Evolutionary conservation across 2,888 invertebrate genomes (phyloP).

Genomic region (Esperia sulphurella): DNA sequence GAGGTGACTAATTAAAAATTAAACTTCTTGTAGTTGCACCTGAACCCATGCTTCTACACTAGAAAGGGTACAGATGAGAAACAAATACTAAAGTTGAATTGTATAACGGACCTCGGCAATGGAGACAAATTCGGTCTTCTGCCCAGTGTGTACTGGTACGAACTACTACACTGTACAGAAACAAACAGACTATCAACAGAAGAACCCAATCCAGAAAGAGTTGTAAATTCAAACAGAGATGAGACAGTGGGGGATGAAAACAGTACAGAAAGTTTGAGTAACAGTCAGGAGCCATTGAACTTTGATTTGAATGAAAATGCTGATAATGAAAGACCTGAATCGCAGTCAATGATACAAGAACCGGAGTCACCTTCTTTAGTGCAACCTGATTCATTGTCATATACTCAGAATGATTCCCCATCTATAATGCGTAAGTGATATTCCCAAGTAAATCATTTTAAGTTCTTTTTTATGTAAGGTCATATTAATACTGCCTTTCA

Average conservation of each 20-base stretch:
- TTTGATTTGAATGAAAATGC: conserved; percentile 20
- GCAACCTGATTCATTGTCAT: background rate
- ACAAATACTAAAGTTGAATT: conserved; percentile 49
- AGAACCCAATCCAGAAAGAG: background rate
- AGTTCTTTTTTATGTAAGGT: too few species aligned
- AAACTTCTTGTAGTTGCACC: conserved; percentile 60
- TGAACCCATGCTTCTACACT: conserved; percentile 75
- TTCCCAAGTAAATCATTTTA: background rate
- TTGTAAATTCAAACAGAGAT: background rate
- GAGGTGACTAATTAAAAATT: too few species aligned
- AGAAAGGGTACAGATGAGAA: conserved; percentile 35
- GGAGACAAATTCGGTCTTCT: conserved; percentile 77
- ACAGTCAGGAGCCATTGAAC: conserved; percentile 1
- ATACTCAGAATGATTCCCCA: conserved; percentile 21
- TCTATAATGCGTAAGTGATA: conserved; percentile 22
- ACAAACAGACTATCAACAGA: conserved; percentile 9
- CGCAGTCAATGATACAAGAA: background rate
- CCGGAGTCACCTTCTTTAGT: background rate
- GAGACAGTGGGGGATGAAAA: conserved; percentile 3
- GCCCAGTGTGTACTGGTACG: conserved; percentile 71
- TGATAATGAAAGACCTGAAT: conserved; percentile 2
- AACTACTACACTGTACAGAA: conserved; percentile 38
- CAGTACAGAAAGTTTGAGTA: background rate
- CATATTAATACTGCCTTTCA: too few species aligned
- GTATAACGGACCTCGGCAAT: conserved; percentile 40